Evolutionary conservation across 2,797 vertebrate species (phyloP).

Genomic region (Characodon lateralis): DNA sequence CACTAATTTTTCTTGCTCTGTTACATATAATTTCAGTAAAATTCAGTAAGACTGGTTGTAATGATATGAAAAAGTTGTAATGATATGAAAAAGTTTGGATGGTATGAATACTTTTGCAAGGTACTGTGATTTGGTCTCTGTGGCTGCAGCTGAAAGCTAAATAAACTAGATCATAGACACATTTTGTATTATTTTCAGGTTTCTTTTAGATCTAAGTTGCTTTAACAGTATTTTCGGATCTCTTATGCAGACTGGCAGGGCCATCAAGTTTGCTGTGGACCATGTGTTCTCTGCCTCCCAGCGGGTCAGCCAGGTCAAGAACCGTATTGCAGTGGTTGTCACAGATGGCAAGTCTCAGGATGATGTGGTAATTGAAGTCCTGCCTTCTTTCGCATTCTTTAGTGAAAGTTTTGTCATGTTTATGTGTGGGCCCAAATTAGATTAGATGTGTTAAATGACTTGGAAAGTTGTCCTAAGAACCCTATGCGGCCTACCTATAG

Average conservation of each 20-base stretch:
- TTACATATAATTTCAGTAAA: neutral
- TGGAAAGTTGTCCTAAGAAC: neutral
- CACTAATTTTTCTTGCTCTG: neutral
- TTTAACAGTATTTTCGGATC: constrained; percentile 4
- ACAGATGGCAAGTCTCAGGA: constrained; percentile 87
- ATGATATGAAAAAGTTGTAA: neutral
- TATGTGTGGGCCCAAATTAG: neutral
- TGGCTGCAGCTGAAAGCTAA: no score
- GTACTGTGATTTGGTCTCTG: no score
- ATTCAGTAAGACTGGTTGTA: neutral
- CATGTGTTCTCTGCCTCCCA: constrained; percentile 80
- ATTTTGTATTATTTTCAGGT: neutral
- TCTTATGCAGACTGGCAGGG: constrained; percentile 78
- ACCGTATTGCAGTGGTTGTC: constrained; percentile 83
- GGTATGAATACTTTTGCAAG: neutral
- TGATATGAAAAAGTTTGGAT: neutral
- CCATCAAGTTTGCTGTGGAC: constrained; percentile 83
- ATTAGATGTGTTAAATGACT: neutral
- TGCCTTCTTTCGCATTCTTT: neutral
- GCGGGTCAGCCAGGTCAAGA: constrained; percentile 73
- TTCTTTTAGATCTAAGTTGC: neutral
- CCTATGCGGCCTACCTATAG: neutral
- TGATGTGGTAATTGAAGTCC: constrained; percentile 70
- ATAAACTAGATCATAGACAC: neutral
- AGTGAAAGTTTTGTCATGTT: neutral